Base-by-base conservation (phyloP, 2,888 invertebrate species). In the Dicyrtoma fusca region DNA sequence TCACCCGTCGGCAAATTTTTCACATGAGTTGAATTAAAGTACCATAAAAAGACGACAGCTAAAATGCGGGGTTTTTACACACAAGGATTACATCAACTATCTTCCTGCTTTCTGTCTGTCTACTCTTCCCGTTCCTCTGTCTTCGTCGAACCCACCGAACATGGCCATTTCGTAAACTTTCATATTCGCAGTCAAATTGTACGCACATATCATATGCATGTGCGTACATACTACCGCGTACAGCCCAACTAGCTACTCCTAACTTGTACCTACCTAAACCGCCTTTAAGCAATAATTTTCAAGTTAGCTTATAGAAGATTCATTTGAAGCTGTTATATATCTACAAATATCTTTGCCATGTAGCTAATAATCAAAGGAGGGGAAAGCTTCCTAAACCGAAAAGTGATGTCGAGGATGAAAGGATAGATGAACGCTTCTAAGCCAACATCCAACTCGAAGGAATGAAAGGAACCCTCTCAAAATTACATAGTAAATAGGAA, bases 1-100 rank as follows among this genome's bases (percentile, higher is more conserved):
- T 72, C 68, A 72, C 73, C 75, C 63, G 21, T 42, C 51, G 57
- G 59, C 62, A 69, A 65, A 75, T 75, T 73, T 71, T 73, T 75
- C 75, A 73, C 62, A 68, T 57, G 65, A 68, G 71, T 72, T 72
- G 75, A 75, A 73, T 72, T 75, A 71, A 72, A 70, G 69, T 23
- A 57, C 61, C 65, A 69, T 72, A 69, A 72, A 74, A 74, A 69
- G 69, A 71, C 53, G 61, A 69, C 72, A 69, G 62, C 53, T 34
- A 45, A 62, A 62, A 61, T 62, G 51, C 53, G 42, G 42, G 61
- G 42, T 61, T 61, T 42, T 17, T 61, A 61, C 42, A 17, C 44
- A 44, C 51, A 25, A 44, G 53, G 53, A 51, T 23, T 17, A n/a
- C 11, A 13, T n/a, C 8, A 63, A 17, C 17, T 47, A n/a, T 53